phyloP scores from a whole-genome alignment of 1,140 invertebrate species.

The Drosophila equinoxialis region DNA sequence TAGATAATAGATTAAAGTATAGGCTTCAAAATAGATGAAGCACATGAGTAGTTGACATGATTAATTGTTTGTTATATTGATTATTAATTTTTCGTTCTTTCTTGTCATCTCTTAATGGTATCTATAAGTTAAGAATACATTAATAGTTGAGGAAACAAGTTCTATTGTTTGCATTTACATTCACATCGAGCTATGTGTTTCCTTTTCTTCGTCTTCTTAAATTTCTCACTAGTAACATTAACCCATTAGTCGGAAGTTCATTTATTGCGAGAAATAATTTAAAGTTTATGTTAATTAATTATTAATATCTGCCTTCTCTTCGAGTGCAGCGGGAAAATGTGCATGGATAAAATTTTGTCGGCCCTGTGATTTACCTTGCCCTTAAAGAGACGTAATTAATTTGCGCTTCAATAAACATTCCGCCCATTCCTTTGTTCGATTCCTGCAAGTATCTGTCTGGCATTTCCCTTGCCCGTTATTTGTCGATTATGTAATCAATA shows the following conservation, averaged over 20 bases:
- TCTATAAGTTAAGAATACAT: too few relatives aligned
- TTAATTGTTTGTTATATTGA: background rate
- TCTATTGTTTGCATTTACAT: too few relatives aligned
- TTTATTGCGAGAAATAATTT: too few relatives aligned
- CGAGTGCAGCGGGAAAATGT: background rate
- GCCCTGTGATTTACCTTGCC: conserved; percentile 33
- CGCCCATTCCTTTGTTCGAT: background rate
- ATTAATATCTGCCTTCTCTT: too few relatives aligned
- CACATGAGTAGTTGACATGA: conserved; percentile 7
- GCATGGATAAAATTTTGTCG: too few relatives aligned
- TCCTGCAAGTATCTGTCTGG: background rate
- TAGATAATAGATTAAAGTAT: background rate
- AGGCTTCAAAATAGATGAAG: background rate
- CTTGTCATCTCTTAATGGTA: background rate
- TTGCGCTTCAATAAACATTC: conserved; percentile 41
- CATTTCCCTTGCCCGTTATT: conserved; percentile 8
- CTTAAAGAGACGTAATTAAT: conserved; percentile 48
- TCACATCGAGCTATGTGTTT: too few relatives aligned
- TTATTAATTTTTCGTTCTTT: background rate
- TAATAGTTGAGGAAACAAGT: too few relatives aligned
- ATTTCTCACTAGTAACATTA: too few relatives aligned
- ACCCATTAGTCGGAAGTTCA: too few relatives aligned
- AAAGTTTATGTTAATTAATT: too few relatives aligned
- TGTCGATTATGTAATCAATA: conserved; percentile 48
- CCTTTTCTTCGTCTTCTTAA: too few relatives aligned